A percentile compares a stretch with the other conserved stretches of the same genome.
These are phyloP conservation scores for Caenorhabditis sp. DNA, from an alignment of 2,888 invertebrate species.

Conservation along the genomic window DNA sequence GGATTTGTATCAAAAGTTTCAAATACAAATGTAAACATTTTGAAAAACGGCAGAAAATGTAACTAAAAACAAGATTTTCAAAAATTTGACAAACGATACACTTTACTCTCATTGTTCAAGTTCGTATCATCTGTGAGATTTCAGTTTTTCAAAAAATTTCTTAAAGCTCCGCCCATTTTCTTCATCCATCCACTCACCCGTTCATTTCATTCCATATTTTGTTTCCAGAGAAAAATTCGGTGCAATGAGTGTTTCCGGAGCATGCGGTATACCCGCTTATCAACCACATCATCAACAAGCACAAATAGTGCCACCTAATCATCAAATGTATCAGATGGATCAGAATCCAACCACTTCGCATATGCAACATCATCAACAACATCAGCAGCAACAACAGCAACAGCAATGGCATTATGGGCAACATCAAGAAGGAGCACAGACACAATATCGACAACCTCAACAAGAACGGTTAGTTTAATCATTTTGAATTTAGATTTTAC, in stretches of 20 bases:
- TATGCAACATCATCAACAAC: constrained; percentile 26
- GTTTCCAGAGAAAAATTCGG: neutral
- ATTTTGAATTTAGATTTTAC: too few relatives aligned
- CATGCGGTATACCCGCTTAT: neutral
- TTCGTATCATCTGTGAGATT: too few relatives aligned
- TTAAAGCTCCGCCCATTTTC: constrained; percentile 21
- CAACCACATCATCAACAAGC: neutral
- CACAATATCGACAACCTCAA: neutral
- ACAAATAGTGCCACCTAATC: neutral
- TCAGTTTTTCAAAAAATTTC: too few relatives aligned
- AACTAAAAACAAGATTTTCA: too few relatives aligned
- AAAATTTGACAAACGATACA: too few relatives aligned
- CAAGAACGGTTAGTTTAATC: too few relatives aligned
- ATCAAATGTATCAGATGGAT: neutral
- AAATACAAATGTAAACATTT: too few relatives aligned
- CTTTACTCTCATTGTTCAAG: too few relatives aligned
- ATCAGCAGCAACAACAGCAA: constrained; percentile 13
- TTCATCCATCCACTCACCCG: constrained; percentile 9
- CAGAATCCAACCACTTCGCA: constrained; percentile 35
- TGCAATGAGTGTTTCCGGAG: neutral
- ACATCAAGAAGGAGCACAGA: neutral
- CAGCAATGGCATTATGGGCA: constrained; percentile 11
- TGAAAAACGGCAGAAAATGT: too few relatives aligned
- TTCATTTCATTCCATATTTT: constrained; percentile 5
- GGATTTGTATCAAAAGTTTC: too few relatives aligned